Percentiles rank a stretch among this genome's conserved stretches.
phyloP scores from a whole-genome alignment of 2,888 invertebrate species.

The Lypha dubia region DNA sequence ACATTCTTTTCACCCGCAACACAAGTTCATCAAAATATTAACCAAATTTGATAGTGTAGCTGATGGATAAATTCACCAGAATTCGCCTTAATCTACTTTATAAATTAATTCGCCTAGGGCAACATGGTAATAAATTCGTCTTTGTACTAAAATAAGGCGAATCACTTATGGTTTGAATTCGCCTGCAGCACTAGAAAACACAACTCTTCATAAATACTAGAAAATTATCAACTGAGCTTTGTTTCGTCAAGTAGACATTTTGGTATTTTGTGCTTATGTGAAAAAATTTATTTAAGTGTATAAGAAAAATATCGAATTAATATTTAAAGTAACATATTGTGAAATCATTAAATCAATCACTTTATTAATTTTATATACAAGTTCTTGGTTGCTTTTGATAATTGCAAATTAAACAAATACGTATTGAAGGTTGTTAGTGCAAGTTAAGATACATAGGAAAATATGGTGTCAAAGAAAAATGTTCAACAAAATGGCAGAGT shows the following conservation, averaged over 20 bases:
- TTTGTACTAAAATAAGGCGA: no score
- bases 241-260: constrained; percentile 64
- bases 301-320: constrained; percentile 36
- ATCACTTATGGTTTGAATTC: no score
- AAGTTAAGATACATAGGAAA: constrained; percentile 5
- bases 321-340: constrained; percentile 20
- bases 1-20: no score
- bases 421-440: constrained; percentile 45
- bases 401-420: constrained; percentile 19
- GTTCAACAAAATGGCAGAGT: constrained; percentile 76
- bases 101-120: no score
- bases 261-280: constrained; percentile 50
- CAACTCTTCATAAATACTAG: constrained; percentile 59
- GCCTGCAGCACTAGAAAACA: constrained; percentile 2
- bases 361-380: constrained; percentile 43
- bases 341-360: constrained; percentile 42
- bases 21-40: no score
- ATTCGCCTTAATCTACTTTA: no score
- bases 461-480: constrained; percentile 77
- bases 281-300: constrained; percentile 30
- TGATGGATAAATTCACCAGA: no score
- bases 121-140: no score
- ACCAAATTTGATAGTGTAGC: no score
- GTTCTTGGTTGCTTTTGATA: constrained; percentile 25
- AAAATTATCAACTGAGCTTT: constrained; percentile 68